Evolutionary conservation across 2,888 invertebrate species (phyloP).

Genomic region (Emmelina monodactyla): DNA sequence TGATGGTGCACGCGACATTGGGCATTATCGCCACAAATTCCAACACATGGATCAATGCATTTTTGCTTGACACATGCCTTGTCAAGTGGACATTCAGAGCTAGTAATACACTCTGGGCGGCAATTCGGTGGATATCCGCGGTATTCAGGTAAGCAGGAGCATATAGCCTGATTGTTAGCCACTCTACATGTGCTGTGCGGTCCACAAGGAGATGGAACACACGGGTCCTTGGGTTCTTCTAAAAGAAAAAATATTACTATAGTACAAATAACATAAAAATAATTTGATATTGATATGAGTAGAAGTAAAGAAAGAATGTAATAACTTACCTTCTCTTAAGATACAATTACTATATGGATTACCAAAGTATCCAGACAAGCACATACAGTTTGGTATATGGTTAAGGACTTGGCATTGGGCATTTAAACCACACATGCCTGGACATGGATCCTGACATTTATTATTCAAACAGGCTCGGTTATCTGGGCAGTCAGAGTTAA

Average conservation of each 20-base stretch:
- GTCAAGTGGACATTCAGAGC: slow-evolving; percentile 79
- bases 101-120: slow-evolving; percentile 80
- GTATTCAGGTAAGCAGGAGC: slow-evolving; percentile 73
- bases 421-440: slow-evolving; percentile 79
- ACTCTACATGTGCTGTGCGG: slow-evolving; percentile 76
- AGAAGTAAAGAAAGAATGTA: too few relatives aligned
- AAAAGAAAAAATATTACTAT: slow-evolving; percentile 16
- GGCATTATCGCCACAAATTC: slow-evolving; percentile 74
- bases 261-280: too few relatives aligned
- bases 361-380: slow-evolving; percentile 70
- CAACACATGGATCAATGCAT: slow-evolving; percentile 83
- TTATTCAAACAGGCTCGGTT: slow-evolving; percentile 72
- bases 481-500: slow-evolving; percentile 72
- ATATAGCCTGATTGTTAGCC: slow-evolving; percentile 70
- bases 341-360: slow-evolving; percentile 69
- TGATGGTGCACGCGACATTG: slow-evolving; percentile 75
- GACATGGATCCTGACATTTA: slow-evolving; percentile 76
- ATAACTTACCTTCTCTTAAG: slow-evolving; percentile 40
- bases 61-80: slow-evolving; percentile 79
- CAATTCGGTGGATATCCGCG: slow-evolving; percentile 79
- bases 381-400: slow-evolving; percentile 79
- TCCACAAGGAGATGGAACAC: slow-evolving; percentile 81
- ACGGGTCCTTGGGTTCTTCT: slow-evolving; percentile 67
- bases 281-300: too few relatives aligned
- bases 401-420: slow-evolving; percentile 78